phyloP scores from a whole-genome alignment of 2,113 vertebrate genomes.

The Patagioenas fasciata region DNA sequence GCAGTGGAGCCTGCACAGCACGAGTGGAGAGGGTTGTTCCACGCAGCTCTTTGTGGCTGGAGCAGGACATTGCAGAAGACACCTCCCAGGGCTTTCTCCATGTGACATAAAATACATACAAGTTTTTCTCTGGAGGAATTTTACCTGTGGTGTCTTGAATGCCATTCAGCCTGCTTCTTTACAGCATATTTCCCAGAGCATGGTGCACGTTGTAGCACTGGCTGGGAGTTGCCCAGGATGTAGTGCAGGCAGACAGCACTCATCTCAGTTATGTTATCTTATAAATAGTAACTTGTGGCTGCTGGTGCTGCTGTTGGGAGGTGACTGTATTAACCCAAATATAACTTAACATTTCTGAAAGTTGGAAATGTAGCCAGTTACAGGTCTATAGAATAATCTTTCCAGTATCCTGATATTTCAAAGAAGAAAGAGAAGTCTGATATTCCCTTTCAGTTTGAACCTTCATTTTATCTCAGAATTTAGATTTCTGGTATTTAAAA shows the following conservation, averaged over 20 bases:
- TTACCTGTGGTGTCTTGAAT: background rate
- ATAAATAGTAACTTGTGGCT: background rate
- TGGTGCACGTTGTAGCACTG: background rate
- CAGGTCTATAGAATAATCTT: background rate
- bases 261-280: background rate
- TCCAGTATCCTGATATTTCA: background rate
- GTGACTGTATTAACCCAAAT: background rate
- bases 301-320: background rate
- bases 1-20: background rate
- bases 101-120: background rate
- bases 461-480: background rate
- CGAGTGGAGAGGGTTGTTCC: accelerated
- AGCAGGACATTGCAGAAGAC: background rate
- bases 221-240: background rate
- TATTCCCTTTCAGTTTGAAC: background rate
- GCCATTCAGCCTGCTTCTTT: background rate
- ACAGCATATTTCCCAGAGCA: background rate
- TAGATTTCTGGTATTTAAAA: background rate
- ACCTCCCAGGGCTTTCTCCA: background rate
- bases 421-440: background rate
- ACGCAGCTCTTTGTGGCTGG: background rate
- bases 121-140: background rate
- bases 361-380: background rate
- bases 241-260: background rate
- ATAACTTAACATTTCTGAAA: background rate